Conservation (phyloP, 2,888 invertebrate species). For the Idaea biselata region DNA sequence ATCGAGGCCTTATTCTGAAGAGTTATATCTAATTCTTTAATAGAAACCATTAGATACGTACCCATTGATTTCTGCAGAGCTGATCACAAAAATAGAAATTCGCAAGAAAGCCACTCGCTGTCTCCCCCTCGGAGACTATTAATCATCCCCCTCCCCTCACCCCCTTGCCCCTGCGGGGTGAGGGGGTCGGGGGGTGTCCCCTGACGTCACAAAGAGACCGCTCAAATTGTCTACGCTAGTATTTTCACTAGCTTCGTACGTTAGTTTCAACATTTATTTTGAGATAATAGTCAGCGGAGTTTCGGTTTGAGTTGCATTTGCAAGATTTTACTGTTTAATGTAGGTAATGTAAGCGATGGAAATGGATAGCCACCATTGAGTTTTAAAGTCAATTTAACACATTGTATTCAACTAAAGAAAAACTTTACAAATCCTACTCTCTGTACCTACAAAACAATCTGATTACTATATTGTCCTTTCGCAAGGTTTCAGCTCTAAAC, state of each 20-base stretch:
- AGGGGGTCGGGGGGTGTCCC: slow-evolving; percentile 9
- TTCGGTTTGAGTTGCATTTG: not conserved
- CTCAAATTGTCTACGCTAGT: slow-evolving; percentile 35
- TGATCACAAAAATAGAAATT: slow-evolving; percentile 30
- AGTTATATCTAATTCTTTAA: not conserved
- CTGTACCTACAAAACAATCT: too few relatives aligned
- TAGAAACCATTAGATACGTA: slow-evolving; percentile 17
- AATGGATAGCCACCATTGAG: too few relatives aligned
- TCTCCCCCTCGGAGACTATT: slow-evolving; percentile 47
- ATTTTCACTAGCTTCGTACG: slow-evolving; percentile 36
- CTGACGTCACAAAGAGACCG: slow-evolving; percentile 41
- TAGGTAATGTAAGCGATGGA: too few relatives aligned
- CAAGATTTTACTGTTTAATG: not conserved
- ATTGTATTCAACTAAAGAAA: too few relatives aligned
- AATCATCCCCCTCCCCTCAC: slow-evolving; percentile 50
- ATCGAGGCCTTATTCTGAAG: not conserved
- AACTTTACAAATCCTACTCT: too few relatives aligned
- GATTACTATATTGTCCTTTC: too few relatives aligned
- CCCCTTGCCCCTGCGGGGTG: slow-evolving; percentile 19
- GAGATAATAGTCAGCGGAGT: not conserved
- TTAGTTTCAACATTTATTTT: slow-evolving; percentile 4
- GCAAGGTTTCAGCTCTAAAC: too few relatives aligned
- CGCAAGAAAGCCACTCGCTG: slow-evolving; percentile 36
- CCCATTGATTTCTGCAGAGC: slow-evolving; percentile 22
- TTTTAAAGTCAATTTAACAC: too few relatives aligned